Base-by-base conservation (phyloP, 1,140 invertebrate genomes). In the Drusus annulatus region DNA sequence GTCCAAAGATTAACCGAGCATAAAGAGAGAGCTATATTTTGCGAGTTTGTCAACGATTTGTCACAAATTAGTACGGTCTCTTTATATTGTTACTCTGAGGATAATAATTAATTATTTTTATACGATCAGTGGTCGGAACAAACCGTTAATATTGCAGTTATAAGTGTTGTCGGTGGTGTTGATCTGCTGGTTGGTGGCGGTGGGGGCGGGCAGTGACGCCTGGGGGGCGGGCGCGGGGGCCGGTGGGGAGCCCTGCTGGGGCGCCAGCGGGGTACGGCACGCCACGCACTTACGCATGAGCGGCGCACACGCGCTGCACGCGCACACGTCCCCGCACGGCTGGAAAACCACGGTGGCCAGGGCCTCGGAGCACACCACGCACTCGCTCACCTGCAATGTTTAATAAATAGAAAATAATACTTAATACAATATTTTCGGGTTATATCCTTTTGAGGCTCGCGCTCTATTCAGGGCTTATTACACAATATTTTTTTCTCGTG, bases 211-310 rank as follows among this genome's bases (percentile, higher is more conserved):
- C 25, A 79, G 45, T 2, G 13, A 56, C 56, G n/a, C 60, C 23
- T 31, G 50, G 16, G 69, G 17, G 79, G 13, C 78, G 28, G 10
- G 75, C 19, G 65, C 80, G 13, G 16, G 84, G 62, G 68, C 69
- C 16, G 23, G 76, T 87, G 94, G 36, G 36, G 36, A 45, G 36
- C 36, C 36, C 36, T 45, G 36, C 36, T 8, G 93, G 85, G 93
- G 92, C 81, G 96, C 96, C 85, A 98, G 97, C 85, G 95, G 95
- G 8, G 95, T 93, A 81, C 97, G 92, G 87, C 98, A 99, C 84
- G 97, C 93, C 0, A 98, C 96, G 91, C 98, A 99, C 89, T 98
- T 99, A 90, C 98, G 98, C 96, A 98, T 98, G 69, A 98, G 91
- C 69, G 94, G 93, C 74, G 97, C 95, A 90, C 97, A 99, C 83